Evolutionary conservation across 2,888 invertebrate genomes (phyloP).

Genomic region (Acutogordius australiensis): DNA sequence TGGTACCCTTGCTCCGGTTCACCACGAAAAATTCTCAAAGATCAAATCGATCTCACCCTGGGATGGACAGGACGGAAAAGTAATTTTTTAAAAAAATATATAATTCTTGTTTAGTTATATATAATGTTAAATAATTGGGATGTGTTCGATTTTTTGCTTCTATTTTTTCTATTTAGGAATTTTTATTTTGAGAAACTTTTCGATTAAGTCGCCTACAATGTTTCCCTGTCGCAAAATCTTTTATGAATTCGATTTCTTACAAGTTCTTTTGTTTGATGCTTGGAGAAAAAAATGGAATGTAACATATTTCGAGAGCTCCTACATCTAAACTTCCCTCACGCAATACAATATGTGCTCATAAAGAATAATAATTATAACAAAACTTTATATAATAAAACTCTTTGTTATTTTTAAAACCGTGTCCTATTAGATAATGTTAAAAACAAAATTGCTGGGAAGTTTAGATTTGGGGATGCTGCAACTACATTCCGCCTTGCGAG

Average conservation of each 20-base stretch:
- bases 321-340: too few relatives aligned
- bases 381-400: too few relatives aligned
- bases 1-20: not conserved
- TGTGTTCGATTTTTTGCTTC: not conserved
- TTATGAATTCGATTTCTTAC: not conserved
- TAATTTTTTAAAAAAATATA: too few relatives aligned
- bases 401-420: not conserved
- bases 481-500: too few relatives aligned
- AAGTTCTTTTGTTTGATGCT: too few relatives aligned
- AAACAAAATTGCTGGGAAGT: conserved; percentile 4
- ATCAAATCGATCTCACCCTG: not conserved
- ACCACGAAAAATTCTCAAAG: not conserved
- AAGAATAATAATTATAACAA: too few relatives aligned
- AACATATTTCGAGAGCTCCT: too few relatives aligned
- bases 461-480: not conserved
- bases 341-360: too few relatives aligned
- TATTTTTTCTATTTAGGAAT: too few relatives aligned
- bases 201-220: too few relatives aligned
- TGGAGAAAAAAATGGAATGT: too few relatives aligned
- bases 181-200: too few relatives aligned
- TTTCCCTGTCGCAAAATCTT: not conserved
- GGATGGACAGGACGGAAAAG: conserved; percentile 1
- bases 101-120: not conserved
- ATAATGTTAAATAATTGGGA: not conserved
- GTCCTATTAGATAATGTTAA: not conserved